phyloP scores from a whole-genome alignment of 2,113 vertebrate genomes.

The Apeltes quadracus region DNA sequence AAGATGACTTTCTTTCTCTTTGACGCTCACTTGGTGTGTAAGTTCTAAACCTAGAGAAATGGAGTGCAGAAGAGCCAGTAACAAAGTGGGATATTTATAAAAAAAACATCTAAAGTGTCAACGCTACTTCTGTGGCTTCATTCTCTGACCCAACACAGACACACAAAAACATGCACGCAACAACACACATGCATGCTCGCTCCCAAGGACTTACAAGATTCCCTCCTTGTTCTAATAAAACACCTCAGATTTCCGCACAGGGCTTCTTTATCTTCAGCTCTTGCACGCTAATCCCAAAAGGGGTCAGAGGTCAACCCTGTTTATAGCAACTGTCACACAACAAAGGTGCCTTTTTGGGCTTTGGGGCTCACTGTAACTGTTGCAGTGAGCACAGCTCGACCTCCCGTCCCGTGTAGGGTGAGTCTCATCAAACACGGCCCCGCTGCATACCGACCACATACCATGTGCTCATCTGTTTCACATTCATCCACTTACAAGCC shows the following conservation, averaged over 20 bases:
- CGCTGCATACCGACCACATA: constrained; percentile 12
- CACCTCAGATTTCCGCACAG: constrained; percentile 35
- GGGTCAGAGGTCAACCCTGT: constrained; percentile 38
- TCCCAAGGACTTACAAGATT: neutral
- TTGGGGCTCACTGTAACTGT: constrained; percentile 19
- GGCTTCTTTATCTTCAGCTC: constrained; percentile 1
- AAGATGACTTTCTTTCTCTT: constrained; percentile 49
- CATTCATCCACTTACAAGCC: constrained; percentile 6
- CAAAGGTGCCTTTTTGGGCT: constrained; percentile 16
- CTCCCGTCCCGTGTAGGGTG: neutral
- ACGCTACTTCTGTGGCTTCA: neutral
- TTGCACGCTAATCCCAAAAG: constrained; percentile 33
- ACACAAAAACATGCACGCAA: neutral
- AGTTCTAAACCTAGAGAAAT: neutral
- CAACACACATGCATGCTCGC: neutral
- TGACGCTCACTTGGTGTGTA: neutral
- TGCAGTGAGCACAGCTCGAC: constrained; percentile 25
- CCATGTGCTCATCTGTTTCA: neutral
- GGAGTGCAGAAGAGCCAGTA: neutral
- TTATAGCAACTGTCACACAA: constrained; percentile 41
- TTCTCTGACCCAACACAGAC: neutral
- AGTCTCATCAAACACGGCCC: constrained; percentile 22
- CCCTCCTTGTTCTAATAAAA: constrained; percentile 21
- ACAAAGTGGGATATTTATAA: neutral
- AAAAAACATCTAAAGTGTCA: neutral